Percentiles rank a stretch among this genome's conserved stretches.
These are phyloP conservation scores for Dasypolia templi DNA, from an alignment of 2,888 invertebrate species.

Conservation along the genomic window DNA sequence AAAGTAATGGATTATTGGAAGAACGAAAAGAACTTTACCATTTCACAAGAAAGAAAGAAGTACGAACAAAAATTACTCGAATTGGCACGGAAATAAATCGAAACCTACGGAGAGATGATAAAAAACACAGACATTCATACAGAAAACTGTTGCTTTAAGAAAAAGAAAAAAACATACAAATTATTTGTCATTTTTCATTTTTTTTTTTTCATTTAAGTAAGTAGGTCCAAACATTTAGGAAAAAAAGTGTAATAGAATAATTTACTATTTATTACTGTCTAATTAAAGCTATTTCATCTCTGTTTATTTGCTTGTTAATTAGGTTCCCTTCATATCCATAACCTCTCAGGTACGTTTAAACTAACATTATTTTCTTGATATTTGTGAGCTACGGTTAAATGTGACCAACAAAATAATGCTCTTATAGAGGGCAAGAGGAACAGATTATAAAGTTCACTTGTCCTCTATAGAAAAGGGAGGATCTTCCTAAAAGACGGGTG, in stretches of 20 bases:
- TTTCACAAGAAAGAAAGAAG: not conserved
- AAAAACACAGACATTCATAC: no score
- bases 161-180: no score
- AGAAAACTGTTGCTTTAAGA: not conserved
- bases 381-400: not conserved
- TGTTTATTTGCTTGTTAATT: not conserved
- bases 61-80: not conserved
- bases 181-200: no score
- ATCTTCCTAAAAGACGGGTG: no score
- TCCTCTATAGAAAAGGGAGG: no score
- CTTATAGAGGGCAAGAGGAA: no score
- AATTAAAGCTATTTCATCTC: not conserved
- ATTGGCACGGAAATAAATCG: not conserved
- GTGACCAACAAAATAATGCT: no score
- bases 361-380: not conserved
- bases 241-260: not conserved
- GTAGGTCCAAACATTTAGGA: no score
- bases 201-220: no score
- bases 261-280: not conserved
- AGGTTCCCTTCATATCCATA: conserved; percentile 2
- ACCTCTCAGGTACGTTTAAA: conserved; percentile 1
- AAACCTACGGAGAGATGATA: not conserved
- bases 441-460: no score
- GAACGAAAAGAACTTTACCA: no score
- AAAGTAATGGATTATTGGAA: no score